Evolutionary conservation across 2,113 vertebrate species (phyloP).

Genomic region (Chloebia gouldiae): DNA sequence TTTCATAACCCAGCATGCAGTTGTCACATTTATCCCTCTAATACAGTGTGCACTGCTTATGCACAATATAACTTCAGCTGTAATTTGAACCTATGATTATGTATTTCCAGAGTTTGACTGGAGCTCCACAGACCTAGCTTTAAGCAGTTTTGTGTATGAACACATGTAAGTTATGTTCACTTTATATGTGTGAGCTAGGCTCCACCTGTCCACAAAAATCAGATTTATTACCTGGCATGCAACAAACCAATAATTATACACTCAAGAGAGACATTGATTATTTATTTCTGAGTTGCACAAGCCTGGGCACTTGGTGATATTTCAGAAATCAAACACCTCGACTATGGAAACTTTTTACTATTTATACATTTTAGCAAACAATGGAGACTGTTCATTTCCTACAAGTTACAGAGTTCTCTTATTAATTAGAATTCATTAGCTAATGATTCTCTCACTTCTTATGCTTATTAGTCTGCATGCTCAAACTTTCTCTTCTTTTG

Average conservation of each 20-base stretch:
- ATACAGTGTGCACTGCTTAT: not conserved
- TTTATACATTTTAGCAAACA: not conserved
- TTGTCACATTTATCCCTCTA: not conserved
- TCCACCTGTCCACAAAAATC: not conserved
- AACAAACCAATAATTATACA: not conserved
- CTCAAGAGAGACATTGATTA: not conserved
- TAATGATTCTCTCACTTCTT: not conserved
- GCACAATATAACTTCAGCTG: not conserved
- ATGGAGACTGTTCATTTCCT: not conserved
- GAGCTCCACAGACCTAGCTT: not conserved
- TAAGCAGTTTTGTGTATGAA: not conserved
- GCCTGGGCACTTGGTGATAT: not conserved
- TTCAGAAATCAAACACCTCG: not conserved
- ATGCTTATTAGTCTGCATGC: not conserved
- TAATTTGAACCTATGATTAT: not conserved
- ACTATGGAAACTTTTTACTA: not conserved
- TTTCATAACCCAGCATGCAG: not conserved
- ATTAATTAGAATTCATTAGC: not conserved
- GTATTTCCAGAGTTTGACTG: not conserved
- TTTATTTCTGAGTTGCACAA: not conserved
- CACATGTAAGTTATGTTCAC: accelerated
- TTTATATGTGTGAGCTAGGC: not conserved
- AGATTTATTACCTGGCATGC: accelerated
- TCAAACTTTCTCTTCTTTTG: not conserved
- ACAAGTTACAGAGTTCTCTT: not conserved